phyloP scores from a whole-genome alignment of 2,888 invertebrate species.

The Xanthia icteritia region DNA sequence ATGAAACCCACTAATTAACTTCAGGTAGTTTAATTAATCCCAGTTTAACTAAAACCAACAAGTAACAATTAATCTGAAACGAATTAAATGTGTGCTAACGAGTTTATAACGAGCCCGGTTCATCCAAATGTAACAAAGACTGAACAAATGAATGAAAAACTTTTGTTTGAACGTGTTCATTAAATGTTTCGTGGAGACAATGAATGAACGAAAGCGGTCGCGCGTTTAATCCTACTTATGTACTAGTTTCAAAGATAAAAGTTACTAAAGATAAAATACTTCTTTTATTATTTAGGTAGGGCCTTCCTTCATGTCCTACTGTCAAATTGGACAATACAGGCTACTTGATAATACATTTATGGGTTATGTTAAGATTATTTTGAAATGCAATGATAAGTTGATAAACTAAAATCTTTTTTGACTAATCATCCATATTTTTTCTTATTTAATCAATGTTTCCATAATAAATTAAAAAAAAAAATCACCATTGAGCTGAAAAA shows the following conservation, averaged over 20 bases:
- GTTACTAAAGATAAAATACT: background rate
- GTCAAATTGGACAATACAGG: background rate
- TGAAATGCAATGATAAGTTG: background rate
- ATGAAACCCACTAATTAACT: slow-evolving; percentile 12
- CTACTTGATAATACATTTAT: background rate
- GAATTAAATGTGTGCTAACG: slow-evolving; percentile 45
- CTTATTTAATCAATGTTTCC: no score
- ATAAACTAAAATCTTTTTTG: background rate
- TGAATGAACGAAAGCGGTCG: slow-evolving; percentile 15
- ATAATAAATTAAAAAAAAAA: background rate
- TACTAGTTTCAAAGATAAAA: background rate
- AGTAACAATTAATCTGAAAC: slow-evolving; percentile 29
- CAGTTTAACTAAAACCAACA: slow-evolving; percentile 25
- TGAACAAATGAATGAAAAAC: slow-evolving; percentile 32
- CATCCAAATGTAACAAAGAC: slow-evolving; percentile 21
- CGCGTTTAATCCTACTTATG: background rate
- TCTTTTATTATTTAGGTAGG: background rate
- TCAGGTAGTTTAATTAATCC: slow-evolving; percentile 29
- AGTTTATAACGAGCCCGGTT: slow-evolving; percentile 40
- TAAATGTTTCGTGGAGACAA: slow-evolving; percentile 41
- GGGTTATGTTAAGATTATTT: background rate
- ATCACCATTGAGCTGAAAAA: background rate
- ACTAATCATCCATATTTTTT: no score
- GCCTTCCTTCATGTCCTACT: background rate
- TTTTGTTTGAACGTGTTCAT: slow-evolving; percentile 48